These are phyloP conservation scores for Chorisops tibialis DNA, from an alignment of 2,888 invertebrate genomes.

Conservation along the genomic window DNA sequence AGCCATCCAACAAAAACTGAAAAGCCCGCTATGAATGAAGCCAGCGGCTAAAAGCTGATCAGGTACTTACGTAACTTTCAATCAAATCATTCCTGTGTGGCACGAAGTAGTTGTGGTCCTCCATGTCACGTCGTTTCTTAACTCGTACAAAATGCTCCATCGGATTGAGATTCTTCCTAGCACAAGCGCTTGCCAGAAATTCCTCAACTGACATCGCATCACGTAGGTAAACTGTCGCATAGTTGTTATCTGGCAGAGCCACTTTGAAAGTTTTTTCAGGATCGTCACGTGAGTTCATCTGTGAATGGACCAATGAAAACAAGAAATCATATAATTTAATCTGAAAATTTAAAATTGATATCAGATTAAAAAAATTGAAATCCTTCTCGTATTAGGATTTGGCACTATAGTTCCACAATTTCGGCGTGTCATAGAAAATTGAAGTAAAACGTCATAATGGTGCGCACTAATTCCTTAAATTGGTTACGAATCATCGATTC, in stretches of 20 bases:
- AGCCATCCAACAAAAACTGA: not conserved
- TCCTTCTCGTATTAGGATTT: no score
- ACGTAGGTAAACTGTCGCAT: slow-evolving; percentile 79
- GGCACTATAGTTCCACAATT: no score
- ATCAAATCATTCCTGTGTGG: slow-evolving; percentile 92
- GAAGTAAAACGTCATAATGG: no score
- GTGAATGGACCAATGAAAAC: slow-evolving; percentile 43
- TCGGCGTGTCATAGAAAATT: no score
- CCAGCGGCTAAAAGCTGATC: not conserved
- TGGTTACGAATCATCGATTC: not conserved
- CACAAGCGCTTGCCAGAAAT: slow-evolving; percentile 88
- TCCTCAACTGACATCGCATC: slow-evolving; percentile 95
- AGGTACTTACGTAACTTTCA: slow-evolving; percentile 84
- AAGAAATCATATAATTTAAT: not conserved
- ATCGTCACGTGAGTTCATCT: slow-evolving; percentile 83
- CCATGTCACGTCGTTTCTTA: slow-evolving; percentile 90
- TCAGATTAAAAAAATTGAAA: not conserved
- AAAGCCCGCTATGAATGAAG: not conserved
- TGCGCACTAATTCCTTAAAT: no score
- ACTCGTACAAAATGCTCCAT: slow-evolving; percentile 95
- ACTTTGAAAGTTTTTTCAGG: slow-evolving; percentile 86
- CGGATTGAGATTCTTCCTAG: slow-evolving; percentile 85
- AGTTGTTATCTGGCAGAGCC: slow-evolving; percentile 79
- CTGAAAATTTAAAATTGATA: not conserved
- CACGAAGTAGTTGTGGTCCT: slow-evolving; percentile 94